Base-by-base conservation (phyloP, 2,113 vertebrate species). In the Tenrec ecaudatus region DNA sequence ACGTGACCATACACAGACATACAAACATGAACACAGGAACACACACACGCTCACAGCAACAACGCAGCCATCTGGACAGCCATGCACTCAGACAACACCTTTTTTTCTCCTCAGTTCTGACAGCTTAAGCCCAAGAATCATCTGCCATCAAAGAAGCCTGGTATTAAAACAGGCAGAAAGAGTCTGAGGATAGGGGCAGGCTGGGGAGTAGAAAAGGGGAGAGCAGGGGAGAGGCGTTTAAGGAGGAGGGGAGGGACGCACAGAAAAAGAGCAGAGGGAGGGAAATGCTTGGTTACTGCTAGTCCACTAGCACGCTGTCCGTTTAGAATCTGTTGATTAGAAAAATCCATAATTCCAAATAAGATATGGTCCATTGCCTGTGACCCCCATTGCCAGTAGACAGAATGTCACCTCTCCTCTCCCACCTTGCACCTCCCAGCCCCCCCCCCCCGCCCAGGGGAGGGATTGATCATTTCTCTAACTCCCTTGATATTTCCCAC, bases 61-160 rank as follows among this genome's bases (percentile, higher is more conserved):
- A 91, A 95, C 88, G 33, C 91, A 94, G 90, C 92, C 96, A 97
- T 96, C 94, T 97, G 93, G 92, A 95, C 57, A 95, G 31, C 40
- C 87, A 78, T 53, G 22, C 43, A 93, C 88, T 93, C 89, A 58
- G 0, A 53, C 23, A 76, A 80, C 95, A 91, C 64, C 3, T 82
- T 86, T 94, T 97, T 95, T 83, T 83, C 76, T 95, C 88, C 68
- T 95, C 71, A 43, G 47, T 94, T 89, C 93, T 96, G 92, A 95
- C 94, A 96, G 95, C 77, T 94, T 87, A 94, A 90, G 86, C 47
- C 68, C 66, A 83, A 93, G 66, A 95, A 96, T 95, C 84, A 78
- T 93, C 91, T 90, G 77, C 83, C 66, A 40, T 91, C 66, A 75
- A 94, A 94, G 47, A 92, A 86, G 29, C 38, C 23, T 96, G 80